Base-by-base conservation (phyloP, 2,113 vertebrate genomes). In the Lutjanus erythropterus region DNA sequence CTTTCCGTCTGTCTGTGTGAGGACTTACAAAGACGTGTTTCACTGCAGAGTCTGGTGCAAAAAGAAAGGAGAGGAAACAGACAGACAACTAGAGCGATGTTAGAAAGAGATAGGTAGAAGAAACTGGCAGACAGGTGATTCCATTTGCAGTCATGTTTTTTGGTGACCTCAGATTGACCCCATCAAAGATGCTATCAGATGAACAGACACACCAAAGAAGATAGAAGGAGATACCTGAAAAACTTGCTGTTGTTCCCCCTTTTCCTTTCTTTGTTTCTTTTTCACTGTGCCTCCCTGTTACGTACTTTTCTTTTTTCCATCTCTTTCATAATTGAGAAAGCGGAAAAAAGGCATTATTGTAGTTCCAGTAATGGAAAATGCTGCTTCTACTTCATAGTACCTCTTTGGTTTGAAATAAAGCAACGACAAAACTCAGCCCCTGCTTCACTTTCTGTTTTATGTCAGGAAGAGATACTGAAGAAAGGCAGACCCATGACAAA, bases 71-170 rank as follows among this genome's bases (percentile, higher is more conserved):
- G 37, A 47, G 39, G 33, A 33, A 66, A 71, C 37, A 73, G 21
- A 71, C 8, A 29, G 2, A 37, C 60, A 70, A 37, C 61, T 33
- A 37, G 21, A 76, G 42, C 70, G 27, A 78, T 70, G 39, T 50
- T 58, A 44, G 42, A 77, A 58, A 73, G 56, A 73, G 46, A 64
- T 35, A 4, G 55, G 10, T 21, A 53, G 49, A 65, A 53, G 15
- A 81, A 60, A 55, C 18, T 19, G 31, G 41, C 31, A 68, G 68
- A 56, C 67, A 66, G 47, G 59, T 62, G 29, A 83, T 66, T 60
- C 25, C 11, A 55, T 37, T 55, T 11, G 11, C 15, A 67, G 27
- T 68, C 47, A 49, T 83, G 72, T 66, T 79, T 65, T 27, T 41
- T 29, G 0, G 14, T 83, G 46, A 84, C 58, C 58, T 73, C 29